Evolutionary conservation across 1,140 invertebrate species (phyloP), one percentile per base, ranked within the genome.

Genomic region (Delia radicum): DNA sequence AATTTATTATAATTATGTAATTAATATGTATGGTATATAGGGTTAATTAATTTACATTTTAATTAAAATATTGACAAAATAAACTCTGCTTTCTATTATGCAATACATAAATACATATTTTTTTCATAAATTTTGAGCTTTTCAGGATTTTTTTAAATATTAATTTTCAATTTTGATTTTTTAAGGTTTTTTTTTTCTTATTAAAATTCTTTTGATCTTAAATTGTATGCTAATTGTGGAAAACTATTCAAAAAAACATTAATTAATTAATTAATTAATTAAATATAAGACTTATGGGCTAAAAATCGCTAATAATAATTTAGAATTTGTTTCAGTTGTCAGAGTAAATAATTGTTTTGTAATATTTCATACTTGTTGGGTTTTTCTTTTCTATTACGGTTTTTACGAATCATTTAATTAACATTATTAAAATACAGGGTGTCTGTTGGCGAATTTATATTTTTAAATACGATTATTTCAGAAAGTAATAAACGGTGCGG

Each of bases 231-330:
- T 65, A 48, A 18, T 67, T 67, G 63, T 67, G 63, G 63, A 67
- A 67, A 67, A 67, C 63, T 67, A 31, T 31, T n/a, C n/a, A n/a
- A 67, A 67, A 67, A 67, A 29, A 12, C 18, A 31, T 33, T n/a
- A 31, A 18, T 67, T 67, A 67, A 33, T n/a, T n/a, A n/a, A n/a
- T n/a, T n/a, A n/a, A n/a, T n/a, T 63, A 28, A 28, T 67, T 67
- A 67, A 10, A 18, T n/a, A n/a, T n/a, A n/a, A n/a, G n/a, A n/a
- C n/a, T n/a, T n/a, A n/a, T n/a, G n/a, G n/a, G 21, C 63, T 67
- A 67, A 67, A 31, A 31, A 67, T 31, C 63, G 63, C 63, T 67
- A 67, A 67, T 67, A 67, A 67, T 67, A 67, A 67, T 67, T 67
- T 67, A 67, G 63, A 67, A 67, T 67, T 67, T 31, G 63, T 67